phyloP scores from a whole-genome alignment of 2,888 invertebrate species.

The Galeopsomyia nigrocyanea region DNA sequence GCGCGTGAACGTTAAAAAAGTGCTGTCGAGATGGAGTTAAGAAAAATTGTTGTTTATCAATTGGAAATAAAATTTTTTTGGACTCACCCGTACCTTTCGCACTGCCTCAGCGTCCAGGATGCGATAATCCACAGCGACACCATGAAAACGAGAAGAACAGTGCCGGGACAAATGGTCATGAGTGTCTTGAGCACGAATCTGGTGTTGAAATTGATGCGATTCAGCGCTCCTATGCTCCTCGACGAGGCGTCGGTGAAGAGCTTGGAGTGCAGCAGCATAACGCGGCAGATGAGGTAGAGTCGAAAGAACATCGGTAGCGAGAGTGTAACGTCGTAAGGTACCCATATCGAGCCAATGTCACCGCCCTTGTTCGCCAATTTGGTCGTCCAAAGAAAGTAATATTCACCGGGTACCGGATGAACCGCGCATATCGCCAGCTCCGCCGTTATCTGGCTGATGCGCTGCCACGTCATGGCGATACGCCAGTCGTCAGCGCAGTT shows the following conservation, averaged over 20 bases:
- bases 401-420: slow-evolving; percentile 97
- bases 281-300: slow-evolving; percentile 98
- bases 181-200: slow-evolving; percentile 97
- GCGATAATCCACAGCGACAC: slow-evolving; percentile 99
- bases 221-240: slow-evolving; percentile 96
- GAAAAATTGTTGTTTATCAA: no score
- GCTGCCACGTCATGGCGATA: slow-evolving; percentile 99
- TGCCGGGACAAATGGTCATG: slow-evolving; percentile 99
- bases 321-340: slow-evolving; percentile 96
- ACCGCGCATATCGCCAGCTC: slow-evolving; percentile 97
- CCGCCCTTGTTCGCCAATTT: slow-evolving; percentile 90
- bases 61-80: no score
- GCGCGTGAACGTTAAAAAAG: no score
- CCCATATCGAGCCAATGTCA: slow-evolving; percentile 75
- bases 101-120: slow-evolving; percentile 98
- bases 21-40: no score
- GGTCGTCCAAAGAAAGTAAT: slow-evolving; percentile 96
- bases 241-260: slow-evolving; percentile 99
- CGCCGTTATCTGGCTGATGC: slow-evolving; percentile 91
- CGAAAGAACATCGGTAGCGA: slow-evolving; percentile 99
- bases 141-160: slow-evolving; percentile 98
- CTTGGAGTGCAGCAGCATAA: slow-evolving; percentile 99
- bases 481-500: slow-evolving; percentile 99
- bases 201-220: slow-evolving; percentile 98
- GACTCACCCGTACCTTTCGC: slow-evolving; percentile 87